phyloP scores from a whole-genome alignment of 1,140 invertebrate genomes.

The Drosophila prosaltans region DNA sequence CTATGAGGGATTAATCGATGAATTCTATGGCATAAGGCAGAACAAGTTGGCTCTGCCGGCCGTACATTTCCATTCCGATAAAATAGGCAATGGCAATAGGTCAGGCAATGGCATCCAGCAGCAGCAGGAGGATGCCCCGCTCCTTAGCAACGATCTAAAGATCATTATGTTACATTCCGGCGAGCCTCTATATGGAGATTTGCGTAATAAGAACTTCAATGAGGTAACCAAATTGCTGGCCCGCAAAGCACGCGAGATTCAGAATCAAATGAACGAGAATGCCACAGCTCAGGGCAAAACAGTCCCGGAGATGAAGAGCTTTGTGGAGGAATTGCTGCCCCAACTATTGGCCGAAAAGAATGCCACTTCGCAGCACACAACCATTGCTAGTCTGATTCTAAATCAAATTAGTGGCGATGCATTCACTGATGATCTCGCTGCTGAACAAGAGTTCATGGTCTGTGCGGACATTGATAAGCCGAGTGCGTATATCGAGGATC shows the following conservation, averaged over 20 bases:
- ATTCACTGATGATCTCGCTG: constrained; percentile 85
- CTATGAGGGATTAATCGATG: constrained; percentile 97
- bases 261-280: constrained; percentile 94
- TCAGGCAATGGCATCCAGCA: constrained; percentile 7
- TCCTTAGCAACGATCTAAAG: constrained; percentile 83
- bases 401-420: constrained; percentile 84
- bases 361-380: constrained; percentile 89
- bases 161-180: constrained; percentile 94
- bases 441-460: constrained; percentile 96
- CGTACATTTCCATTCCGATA: constrained; percentile 89
- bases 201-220: constrained; percentile 97
- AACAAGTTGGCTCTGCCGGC: constrained; percentile 92
- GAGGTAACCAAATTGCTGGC: constrained; percentile 93
- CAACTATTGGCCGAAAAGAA: constrained; percentile 95
- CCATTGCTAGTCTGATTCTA: constrained; percentile 87
- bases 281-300: constrained; percentile 93
- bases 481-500: constrained; percentile 94
- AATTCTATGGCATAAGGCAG: constrained; percentile 85
- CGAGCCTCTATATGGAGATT: constrained; percentile 94
- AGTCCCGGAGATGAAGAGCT: constrained; percentile 96
- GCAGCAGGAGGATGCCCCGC: constrained; percentile 84
- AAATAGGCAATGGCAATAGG: constrained; percentile 85
- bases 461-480: constrained; percentile 95
- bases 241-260: constrained; percentile 93
- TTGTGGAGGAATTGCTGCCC: constrained; percentile 93